These are phyloP conservation scores for Poecile montanus DNA, from an alignment of 2,797 vertebrate genomes.

Conservation along the genomic window DNA sequence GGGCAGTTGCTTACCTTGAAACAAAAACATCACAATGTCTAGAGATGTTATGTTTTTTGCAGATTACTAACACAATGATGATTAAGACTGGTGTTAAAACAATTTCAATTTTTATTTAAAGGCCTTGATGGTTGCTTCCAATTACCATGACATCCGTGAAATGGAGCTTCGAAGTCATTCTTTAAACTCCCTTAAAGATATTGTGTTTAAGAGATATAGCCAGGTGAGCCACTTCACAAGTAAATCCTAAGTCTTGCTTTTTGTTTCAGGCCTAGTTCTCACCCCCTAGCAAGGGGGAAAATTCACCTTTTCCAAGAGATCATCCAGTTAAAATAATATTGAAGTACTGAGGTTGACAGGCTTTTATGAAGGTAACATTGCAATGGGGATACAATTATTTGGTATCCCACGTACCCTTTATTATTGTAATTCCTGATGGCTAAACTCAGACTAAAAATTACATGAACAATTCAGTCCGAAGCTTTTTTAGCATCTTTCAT, in stretches of 20 bases:
- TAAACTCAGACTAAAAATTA: neutral
- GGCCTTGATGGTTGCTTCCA: conserved; percentile 85
- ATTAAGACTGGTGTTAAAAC: neutral
- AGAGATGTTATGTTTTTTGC: neutral
- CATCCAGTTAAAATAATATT: conserved; percentile 12
- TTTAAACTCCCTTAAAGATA: conserved; percentile 86
- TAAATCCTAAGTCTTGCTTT: conserved; percentile 17
- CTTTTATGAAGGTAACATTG: conserved; percentile 32
- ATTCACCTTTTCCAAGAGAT: conserved; percentile 10
- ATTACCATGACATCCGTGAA: conserved; percentile 81
- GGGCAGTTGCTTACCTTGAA: neutral
- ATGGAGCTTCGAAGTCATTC: conserved; percentile 87
- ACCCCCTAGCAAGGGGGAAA: neutral
- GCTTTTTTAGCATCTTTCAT: neutral
- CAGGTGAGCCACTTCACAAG: conserved; percentile 79
- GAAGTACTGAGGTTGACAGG: conserved; percentile 6
- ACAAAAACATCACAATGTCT: neutral
- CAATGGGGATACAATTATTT: neutral
- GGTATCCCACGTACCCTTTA: neutral
- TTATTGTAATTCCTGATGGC: neutral
- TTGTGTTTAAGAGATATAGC: conserved; percentile 86
- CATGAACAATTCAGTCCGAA: neutral
- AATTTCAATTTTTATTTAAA: conserved; percentile 71
- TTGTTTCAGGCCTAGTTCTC: conserved; percentile 46
- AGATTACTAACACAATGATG: neutral